Evolutionary conservation across 2,888 invertebrate genomes (phyloP), one percentile per base, ranked within the genome.

Genomic region (Microctonus brassicae): DNA sequence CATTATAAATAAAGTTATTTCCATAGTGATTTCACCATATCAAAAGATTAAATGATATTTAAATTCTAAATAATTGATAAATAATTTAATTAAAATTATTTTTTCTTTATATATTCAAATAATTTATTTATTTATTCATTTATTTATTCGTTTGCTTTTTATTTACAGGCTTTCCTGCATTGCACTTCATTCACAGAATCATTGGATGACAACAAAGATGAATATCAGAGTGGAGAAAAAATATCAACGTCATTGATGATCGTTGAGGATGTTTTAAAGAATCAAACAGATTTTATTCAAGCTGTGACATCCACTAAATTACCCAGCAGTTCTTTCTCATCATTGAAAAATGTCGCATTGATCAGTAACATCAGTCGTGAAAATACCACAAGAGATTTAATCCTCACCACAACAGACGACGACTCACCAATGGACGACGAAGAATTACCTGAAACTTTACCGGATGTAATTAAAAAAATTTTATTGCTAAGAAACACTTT

Each of bases 301-400:
- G 91, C 92, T 0, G 79, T 93, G 52, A 92, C 93, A 5, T 90
- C 92, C 1, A 90, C 89, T 2, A 76, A 75, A 70, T 75, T 72
- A 64, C 79, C 77, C 7, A 73, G 39, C 61, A 80, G 78, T 65
- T 76, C 78, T 24, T 76, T 80, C 9, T 65, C 47, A 2, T 68
- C 70, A 2, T 13, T 69, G 13, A 77, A 76, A 90, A 90, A 91
- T 77, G 90, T 90, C 82, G 89, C 91, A 81, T 89, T 91, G 89
- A 90, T 91, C 81, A 90, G 89, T 74, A 89, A 90, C 79, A 70
- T 73, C 6, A 78, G 22, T 52, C 74, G 77, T 13, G 77, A 74
- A 4, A 76, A 91, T 81, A 87, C 89, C 1, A 89, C 89, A 17
- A 87, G 90, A 75, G 90, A 91, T 67, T 86, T 92, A 33, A 89